phyloP scores from a whole-genome alignment of 2,888 invertebrate genomes.

The Lasioglossum vierecki region DNA sequence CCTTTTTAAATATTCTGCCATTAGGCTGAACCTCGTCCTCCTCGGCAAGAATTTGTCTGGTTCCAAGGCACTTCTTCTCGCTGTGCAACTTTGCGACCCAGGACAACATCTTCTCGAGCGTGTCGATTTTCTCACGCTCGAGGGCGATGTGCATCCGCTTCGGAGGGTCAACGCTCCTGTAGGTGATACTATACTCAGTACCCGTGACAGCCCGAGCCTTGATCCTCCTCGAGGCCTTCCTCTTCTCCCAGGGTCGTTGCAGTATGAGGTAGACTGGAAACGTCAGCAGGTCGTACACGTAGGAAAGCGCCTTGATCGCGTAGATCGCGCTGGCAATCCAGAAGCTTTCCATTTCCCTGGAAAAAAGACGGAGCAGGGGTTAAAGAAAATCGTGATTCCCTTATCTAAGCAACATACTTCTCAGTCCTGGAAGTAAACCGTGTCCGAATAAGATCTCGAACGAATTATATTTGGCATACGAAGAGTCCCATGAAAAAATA shows the following conservation, averaged over 20 bases:
- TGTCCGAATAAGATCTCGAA: neutral
- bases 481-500: neutral
- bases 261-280: constrained; percentile 95
- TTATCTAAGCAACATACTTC: neutral
- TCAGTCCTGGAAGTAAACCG: neutral
- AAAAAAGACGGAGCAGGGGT: constrained; percentile 7
- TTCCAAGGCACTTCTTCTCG: constrained; percentile 92
- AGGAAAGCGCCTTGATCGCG: constrained; percentile 91
- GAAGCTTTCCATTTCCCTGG: constrained; percentile 86
- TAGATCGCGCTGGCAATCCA: constrained; percentile 89
- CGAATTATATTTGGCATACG: neutral
- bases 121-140: constrained; percentile 90
- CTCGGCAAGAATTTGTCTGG: constrained; percentile 94
- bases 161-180: constrained; percentile 89
- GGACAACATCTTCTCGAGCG: constrained; percentile 93
- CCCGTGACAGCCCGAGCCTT: constrained; percentile 90
- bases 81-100: constrained; percentile 91
- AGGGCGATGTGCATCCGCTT: constrained; percentile 90
- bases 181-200: constrained; percentile 89
- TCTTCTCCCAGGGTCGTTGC: constrained; percentile 94
- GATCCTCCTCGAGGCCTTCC: constrained; percentile 90
- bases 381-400: neutral
- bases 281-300: constrained; percentile 95
- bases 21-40: constrained; percentile 97
- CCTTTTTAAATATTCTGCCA: constrained; percentile 98